Conservation (phyloP, 2,113 vertebrate genomes). For the Diadophis punctatus region DNA sequence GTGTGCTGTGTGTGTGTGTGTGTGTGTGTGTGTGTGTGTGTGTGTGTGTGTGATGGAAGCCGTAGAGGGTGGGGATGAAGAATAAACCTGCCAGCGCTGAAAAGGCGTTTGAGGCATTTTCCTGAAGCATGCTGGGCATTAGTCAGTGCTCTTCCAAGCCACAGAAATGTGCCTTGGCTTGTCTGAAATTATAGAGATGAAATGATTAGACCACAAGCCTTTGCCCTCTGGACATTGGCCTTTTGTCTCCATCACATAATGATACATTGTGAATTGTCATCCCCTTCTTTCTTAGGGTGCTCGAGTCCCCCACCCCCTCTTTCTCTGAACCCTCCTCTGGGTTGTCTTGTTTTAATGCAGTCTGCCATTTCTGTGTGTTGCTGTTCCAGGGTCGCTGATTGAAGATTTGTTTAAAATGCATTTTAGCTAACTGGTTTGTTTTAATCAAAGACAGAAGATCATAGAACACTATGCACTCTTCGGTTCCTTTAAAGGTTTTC, state of each 20-base stretch:
- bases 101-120: slow-evolving; percentile 67
- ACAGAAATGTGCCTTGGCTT: slow-evolving; percentile 62
- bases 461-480: background rate
- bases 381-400: background rate
- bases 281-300: slow-evolving; percentile 52
- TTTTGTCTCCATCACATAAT: slow-evolving; percentile 60
- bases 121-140: slow-evolving; percentile 60
- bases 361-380: background rate
- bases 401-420: background rate
- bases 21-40: background rate
- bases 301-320: background rate
- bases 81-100: slow-evolving; percentile 58
- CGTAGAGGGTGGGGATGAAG: slow-evolving; percentile 31
- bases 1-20: background rate
- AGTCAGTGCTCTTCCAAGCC: slow-evolving; percentile 63
- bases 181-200: slow-evolving; percentile 64
- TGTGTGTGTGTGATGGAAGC: slow-evolving; percentile 19
- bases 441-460: background rate
- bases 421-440: background rate
- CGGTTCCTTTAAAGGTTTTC: background rate
- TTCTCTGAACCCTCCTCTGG: background rate
- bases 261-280: slow-evolving; percentile 49
- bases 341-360: background rate
- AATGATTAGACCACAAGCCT: slow-evolving; percentile 60
- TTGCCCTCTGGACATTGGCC: slow-evolving; percentile 56